These are phyloP conservation scores for Enteromius unitaeniatus DNA, from an alignment of 2,797 vertebrate species.

Conservation along the genomic window DNA sequence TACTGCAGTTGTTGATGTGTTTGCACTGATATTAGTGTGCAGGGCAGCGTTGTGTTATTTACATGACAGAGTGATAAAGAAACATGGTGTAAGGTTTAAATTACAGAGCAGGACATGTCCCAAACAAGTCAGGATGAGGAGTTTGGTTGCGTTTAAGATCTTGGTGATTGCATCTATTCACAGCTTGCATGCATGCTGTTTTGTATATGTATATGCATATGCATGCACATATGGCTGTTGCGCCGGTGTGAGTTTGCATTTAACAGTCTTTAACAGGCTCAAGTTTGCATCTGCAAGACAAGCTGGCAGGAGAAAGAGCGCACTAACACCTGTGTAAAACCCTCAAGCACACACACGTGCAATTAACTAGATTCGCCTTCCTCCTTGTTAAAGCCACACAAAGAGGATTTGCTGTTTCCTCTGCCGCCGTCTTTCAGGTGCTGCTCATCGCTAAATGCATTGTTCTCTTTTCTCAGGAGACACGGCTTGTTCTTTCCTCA, in stretches of 20 bases:
- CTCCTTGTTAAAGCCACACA: background rate
- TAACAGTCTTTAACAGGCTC: conserved; percentile 1
- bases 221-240: conserved; percentile 11
- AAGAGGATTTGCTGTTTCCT: conserved; percentile 17
- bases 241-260: conserved; percentile 8
- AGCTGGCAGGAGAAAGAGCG: conserved; percentile 5
- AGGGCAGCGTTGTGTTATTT: background rate
- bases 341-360: background rate
- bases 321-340: conserved; percentile 25
- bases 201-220: conserved; percentile 7
- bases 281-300: background rate
- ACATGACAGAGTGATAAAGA: background rate
- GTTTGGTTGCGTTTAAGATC: background rate
- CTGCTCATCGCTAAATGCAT: conserved; percentile 16
- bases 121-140: background rate
- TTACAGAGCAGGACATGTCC: background rate
- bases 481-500: background rate
- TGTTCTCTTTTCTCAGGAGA: conserved; percentile 32
- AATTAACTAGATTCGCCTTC: conserved; percentile 13
- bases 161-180: background rate
- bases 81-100: background rate
- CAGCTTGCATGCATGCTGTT: background rate
- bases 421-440: conserved; percentile 10
- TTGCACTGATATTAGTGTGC: background rate
- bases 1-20: background rate